These are phyloP conservation scores for Lindbergichthys nudifrons DNA, from an alignment of 2,797 vertebrate species.

Conservation along the genomic window DNA sequence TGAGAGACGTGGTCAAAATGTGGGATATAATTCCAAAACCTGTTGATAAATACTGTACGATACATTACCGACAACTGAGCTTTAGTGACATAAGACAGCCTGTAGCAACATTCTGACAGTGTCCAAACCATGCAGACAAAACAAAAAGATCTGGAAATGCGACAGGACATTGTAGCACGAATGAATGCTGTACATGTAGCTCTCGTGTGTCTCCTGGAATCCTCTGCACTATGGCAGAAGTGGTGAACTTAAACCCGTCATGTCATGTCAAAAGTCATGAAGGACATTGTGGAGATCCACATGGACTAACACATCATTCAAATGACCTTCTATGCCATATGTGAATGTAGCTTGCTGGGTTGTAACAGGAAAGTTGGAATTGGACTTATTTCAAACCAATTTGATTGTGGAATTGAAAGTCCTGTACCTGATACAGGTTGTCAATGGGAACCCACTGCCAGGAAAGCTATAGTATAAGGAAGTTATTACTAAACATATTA, in stretches of 20 bases:
- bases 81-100: too few relatives aligned
- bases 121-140: not conserved
- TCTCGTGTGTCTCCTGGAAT: not conserved
- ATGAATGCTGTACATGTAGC: not conserved
- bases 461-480: slow-evolving; percentile 4
- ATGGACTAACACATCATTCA: slow-evolving; percentile 13
- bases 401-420: slow-evolving; percentile 7
- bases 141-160: slow-evolving; percentile 8
- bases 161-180: not conserved
- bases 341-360: slow-evolving; percentile 11
- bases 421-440: slow-evolving; percentile 11
- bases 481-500: slow-evolving; percentile 5
- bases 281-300: slow-evolving; percentile 18
- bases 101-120: too few relatives aligned
- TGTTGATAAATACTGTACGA: too few relatives aligned
- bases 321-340: slow-evolving; percentile 13
- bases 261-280: not conserved
- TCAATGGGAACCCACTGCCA: slow-evolving; percentile 10
- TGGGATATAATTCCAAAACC: too few relatives aligned
- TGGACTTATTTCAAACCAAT: slow-evolving; percentile 32
- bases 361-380: slow-evolving; percentile 2
- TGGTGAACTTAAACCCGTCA: not conserved
- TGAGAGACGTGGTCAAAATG: too few relatives aligned
- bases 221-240: not conserved
- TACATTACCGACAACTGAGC: too few relatives aligned